These are phyloP conservation scores for Penaeus chinensis DNA, from an alignment of 1,140 invertebrate species.

Conservation along the genomic window DNA sequence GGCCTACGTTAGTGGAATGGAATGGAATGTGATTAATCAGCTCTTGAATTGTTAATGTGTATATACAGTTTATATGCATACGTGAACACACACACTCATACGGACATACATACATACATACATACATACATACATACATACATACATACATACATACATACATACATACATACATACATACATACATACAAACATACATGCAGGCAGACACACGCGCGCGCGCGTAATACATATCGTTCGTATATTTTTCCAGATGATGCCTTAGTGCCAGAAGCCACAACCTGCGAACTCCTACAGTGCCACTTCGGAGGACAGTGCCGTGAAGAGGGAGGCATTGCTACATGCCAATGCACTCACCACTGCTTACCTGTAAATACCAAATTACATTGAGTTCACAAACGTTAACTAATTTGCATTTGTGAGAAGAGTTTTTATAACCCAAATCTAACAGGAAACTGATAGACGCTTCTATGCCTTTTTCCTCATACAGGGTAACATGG, in stretches of 20 bases:
- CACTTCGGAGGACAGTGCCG: conserved; percentile 54
- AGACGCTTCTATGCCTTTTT: too few species aligned
- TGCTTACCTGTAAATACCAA: conserved; percentile 53
- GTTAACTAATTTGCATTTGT: too few species aligned
- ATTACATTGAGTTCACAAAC: too few species aligned
- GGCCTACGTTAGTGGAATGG: not conserved
- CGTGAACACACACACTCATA: conserved; percentile 27
- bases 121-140: not conserved
- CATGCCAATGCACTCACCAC: conserved; percentile 53
- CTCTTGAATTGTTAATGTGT: not conserved
- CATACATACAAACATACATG: not conserved
- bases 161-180: not conserved
- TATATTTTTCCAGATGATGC: conserved; percentile 35
- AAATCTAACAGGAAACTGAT: too few species aligned
- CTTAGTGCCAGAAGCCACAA: conserved; percentile 49
- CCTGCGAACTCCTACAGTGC: conserved; percentile 59
- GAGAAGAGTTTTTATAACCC: too few species aligned
- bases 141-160: not conserved
- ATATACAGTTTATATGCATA: conserved; percentile 19
- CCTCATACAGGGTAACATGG: conserved; percentile 81
- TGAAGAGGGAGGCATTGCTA: conserved; percentile 36
- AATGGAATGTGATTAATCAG: not conserved
- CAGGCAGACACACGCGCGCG: not conserved
- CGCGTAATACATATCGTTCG: not conserved
- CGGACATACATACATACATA: not conserved